Percentiles rank a stretch among this genome's conserved stretches.
These are phyloP conservation scores for Lytechinus pictus DNA, from an alignment of 35 echinoderm and acorn worm genomes.

Conservation along the genomic window DNA sequence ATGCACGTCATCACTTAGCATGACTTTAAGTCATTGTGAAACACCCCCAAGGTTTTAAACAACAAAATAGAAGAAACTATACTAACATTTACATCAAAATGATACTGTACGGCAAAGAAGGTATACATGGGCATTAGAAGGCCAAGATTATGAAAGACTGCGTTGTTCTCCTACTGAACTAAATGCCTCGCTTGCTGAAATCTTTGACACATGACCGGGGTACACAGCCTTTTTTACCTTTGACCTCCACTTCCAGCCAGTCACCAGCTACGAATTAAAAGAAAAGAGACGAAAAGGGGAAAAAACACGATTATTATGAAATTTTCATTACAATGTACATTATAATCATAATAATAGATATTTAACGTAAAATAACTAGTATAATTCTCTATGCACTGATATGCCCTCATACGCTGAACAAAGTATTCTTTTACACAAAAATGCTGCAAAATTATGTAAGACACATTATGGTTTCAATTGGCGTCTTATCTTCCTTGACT, in stretches of 20 bases:
- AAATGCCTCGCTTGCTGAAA: slow-evolving; percentile 2
- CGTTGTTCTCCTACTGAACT: neutral
- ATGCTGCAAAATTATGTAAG: no score
- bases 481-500: no score
- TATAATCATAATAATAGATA: no score
- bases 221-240: neutral
- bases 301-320: neutral
- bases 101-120: neutral
- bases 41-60: no score
- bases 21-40: no score
- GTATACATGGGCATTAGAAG: neutral
- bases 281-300: neutral
- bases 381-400: no score
- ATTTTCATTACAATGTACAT: no score
- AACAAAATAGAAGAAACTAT: neutral
- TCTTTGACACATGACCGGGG: slow-evolving; percentile 30
- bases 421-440: no score
- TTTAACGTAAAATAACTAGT: no score
- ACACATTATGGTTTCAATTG: no score
- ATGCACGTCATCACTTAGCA: no score
- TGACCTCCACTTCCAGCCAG: slow-evolving; percentile 34
- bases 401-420: no score
- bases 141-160: neutral
- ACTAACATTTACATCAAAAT: neutral
- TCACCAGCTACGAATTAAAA: neutral